Evolutionary conservation across 2,888 invertebrate species (phyloP), one percentile per base, ranked within the genome.

Genomic region (Brachynemurus nebulosus): DNA sequence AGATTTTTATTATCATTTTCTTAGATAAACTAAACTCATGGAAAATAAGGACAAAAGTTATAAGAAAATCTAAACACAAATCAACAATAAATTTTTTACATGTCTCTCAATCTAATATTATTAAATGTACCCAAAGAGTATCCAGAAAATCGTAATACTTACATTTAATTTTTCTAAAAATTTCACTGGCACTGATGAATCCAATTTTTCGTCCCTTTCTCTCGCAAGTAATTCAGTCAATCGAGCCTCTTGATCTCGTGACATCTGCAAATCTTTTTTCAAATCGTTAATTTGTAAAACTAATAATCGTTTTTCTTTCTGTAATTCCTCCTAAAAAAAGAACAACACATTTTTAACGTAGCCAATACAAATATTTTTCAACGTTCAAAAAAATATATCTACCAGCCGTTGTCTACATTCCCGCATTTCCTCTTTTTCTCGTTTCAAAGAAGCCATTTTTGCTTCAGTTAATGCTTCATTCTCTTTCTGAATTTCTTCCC

Each of bases 261-360:
- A 52, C 7, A 49, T 39, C 1, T 53, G 40, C 18, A 73, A 50
- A 47, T 65, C 66, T 48, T 63, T 54, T 59, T 58, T 62, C 8
- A 71, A 57, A 1, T 61, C 56, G 2, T 64, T 58, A 4, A 70
- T 61, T 54, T 71, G 67, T 8, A 61, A 62, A 7, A 64, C 59
- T 34, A 71, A 52, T 14, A 65, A 62, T 0, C 56, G 53, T 44
- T 67, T 68, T 50, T 71, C 70, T 30, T 60, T 58, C 48, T 70
- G 68, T 23, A 71, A 60, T 53, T 71, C 70, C 20, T 61, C 66
- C 70, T 71, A 53, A 12, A 47, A 45, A 27, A 25, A 46, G n/a
- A n/a, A n/a, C n/a, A n/a, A n/a, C n/a, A n/a, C n/a, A n/a, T n/a
- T n/a, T n/a, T n/a, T n/a, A n/a, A n/a, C n/a, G n/a, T n/a, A n/a